Percentiles rank a stretch among this genome's conserved stretches.
These are phyloP conservation scores for Alcedo atthis DNA, from an alignment of 2,797 vertebrate genomes.

Conservation along the genomic window DNA sequence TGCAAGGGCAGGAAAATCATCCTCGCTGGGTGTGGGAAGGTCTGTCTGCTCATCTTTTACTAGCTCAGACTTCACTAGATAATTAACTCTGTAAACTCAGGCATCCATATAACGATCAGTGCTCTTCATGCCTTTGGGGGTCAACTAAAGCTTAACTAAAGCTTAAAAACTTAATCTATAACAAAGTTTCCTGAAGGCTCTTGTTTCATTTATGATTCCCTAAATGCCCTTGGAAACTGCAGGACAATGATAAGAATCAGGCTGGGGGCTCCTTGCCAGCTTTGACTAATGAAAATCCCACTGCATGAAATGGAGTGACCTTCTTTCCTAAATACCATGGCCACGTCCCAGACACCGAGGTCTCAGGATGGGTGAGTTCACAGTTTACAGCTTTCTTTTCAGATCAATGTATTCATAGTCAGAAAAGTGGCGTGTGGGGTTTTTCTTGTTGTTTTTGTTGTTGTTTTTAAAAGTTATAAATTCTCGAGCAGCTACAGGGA, in stretches of 20 bases:
- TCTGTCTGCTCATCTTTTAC: not conserved
- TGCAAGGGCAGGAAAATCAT: not conserved
- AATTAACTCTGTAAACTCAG: not conserved
- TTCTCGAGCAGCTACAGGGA: not conserved
- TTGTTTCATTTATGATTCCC: not conserved
- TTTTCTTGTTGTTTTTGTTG: not conserved
- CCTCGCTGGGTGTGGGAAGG: not conserved
- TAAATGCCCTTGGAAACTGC: not conserved
- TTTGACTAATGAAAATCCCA: conserved; percentile 24
- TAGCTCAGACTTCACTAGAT: not conserved
- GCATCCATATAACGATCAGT: not conserved
- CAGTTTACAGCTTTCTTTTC: not conserved
- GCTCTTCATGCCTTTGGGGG: not conserved
- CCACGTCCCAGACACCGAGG: not conserved
- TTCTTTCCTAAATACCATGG: not conserved
- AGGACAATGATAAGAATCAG: not conserved
- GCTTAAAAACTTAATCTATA: not conserved
- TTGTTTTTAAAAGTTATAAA: not conserved
- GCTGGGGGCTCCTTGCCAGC: not conserved
- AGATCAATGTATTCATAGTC: not conserved
- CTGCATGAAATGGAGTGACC: not conserved
- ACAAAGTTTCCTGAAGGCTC: not conserved
- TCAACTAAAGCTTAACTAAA: not conserved
- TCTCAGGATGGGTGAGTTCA: not conserved
- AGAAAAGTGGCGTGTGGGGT: not conserved